Conservation (phyloP, 1,140 invertebrate genomes). For the Drosophila leontia region DNA sequence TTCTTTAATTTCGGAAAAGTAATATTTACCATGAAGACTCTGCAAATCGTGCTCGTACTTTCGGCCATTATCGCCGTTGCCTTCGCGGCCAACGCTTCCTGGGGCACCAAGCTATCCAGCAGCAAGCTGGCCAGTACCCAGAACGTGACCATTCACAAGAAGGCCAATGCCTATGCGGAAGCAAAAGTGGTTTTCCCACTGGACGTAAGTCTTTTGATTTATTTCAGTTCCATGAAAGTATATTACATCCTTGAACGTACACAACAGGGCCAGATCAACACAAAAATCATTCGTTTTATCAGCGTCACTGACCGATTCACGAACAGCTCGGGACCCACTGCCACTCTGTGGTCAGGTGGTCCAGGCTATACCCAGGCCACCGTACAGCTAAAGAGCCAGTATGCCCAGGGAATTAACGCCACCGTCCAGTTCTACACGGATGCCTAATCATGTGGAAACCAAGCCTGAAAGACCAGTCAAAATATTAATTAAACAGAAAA, state of each 20-base stretch:
- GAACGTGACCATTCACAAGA: conserved; percentile 35
- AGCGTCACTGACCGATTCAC: conserved; percentile 56
- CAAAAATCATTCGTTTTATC: conserved; percentile 50
- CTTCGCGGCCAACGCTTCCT: conserved; percentile 48
- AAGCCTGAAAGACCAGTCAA: background rate
- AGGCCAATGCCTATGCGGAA: conserved; percentile 15
- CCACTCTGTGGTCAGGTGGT: conserved; percentile 50
- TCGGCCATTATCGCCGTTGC: conserved; percentile 47
- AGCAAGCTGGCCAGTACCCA: conserved; percentile 36
- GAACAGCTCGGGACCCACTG: conserved; percentile 58
- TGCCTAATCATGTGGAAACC: background rate
- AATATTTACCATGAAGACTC: conserved; percentile 25
- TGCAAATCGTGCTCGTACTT: conserved; percentile 42
- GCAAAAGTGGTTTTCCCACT: conserved; percentile 23
- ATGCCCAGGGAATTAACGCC: conserved; percentile 33
- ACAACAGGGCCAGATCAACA: conserved; percentile 60
- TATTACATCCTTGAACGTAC: background rate
- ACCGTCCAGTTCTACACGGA: conserved; percentile 28
- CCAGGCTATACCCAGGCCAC: conserved; percentile 32
- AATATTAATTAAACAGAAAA: background rate
- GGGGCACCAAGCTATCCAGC: conserved; percentile 40
- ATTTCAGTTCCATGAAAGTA: background rate
- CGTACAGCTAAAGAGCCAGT: conserved; percentile 51
- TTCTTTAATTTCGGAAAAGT: background rate
- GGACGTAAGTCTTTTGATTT: conserved; percentile 20